phyloP scores from a whole-genome alignment of 2,797 vertebrate genomes.

The Orestias chungarensis region DNA sequence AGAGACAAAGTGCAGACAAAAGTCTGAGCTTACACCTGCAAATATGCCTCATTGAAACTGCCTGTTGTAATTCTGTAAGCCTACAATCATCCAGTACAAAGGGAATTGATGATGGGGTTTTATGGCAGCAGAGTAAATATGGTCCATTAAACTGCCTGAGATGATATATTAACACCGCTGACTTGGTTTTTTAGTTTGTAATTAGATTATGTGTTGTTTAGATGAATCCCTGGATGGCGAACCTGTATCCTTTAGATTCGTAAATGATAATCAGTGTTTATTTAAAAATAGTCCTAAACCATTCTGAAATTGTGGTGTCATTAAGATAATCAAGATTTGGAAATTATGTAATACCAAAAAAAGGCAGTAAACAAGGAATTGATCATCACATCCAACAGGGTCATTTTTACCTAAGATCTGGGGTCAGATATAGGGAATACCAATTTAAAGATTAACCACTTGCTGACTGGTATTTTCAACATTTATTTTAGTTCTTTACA shows the following conservation, averaged over 20 bases:
- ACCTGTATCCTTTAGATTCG: conserved; percentile 36
- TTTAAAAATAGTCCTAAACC: conserved; percentile 26
- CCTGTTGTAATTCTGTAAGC: conserved; percentile 67
- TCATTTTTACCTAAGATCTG: not conserved
- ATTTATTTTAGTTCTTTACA: not conserved
- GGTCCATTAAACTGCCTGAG: conserved; percentile 64
- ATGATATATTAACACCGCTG: conserved; percentile 59
- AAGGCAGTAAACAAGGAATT: not conserved
- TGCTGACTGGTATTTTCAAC: not conserved
- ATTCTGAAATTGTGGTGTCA: conserved; percentile 20
- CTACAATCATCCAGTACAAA: conserved; percentile 63
- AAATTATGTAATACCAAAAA: conserved; percentile 30
- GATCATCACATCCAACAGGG: conserved; percentile 18
- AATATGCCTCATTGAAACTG: conserved; percentile 49
- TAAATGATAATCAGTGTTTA: conserved; percentile 58
- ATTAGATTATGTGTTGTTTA: conserved; percentile 67
- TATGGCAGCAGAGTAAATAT: conserved; percentile 62
- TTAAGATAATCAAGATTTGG: conserved; percentile 38
- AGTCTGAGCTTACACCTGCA: conserved; percentile 63
- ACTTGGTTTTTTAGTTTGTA: conserved; percentile 69
- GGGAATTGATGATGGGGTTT: conserved; percentile 70
- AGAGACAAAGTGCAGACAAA: conserved; percentile 48
- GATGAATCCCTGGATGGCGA: conserved; percentile 54
- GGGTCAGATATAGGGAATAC: not conserved
- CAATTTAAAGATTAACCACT: not conserved